These are phyloP conservation scores for Cerastoderma edule DNA, from an alignment of 2,888 invertebrate species.

Conservation along the genomic window DNA sequence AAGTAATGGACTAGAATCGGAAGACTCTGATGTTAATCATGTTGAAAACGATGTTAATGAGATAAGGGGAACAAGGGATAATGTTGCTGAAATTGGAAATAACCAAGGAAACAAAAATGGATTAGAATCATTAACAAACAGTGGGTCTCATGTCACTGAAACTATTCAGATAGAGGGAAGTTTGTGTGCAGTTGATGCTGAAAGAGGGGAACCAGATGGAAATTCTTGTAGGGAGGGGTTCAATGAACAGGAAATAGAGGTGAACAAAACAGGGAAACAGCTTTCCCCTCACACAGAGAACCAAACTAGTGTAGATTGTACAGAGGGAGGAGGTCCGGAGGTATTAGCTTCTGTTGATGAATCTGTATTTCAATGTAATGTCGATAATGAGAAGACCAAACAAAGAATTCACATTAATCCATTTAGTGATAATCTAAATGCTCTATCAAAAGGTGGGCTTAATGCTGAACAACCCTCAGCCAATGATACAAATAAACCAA, in stretches of 20 bases:
- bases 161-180: not conserved
- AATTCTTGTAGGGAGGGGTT: not conserved
- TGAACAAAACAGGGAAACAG: not conserved
- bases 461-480: no score
- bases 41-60: not conserved
- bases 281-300: not conserved
- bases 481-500: no score
- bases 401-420: no score
- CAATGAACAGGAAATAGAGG: not conserved
- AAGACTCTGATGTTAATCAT: not conserved
- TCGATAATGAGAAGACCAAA: no score
- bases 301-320: no score
- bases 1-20: no score
- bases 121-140: not conserved
- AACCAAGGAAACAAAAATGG: not conserved
- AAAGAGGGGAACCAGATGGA: conserved; percentile 21
- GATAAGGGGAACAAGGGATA: not conserved
- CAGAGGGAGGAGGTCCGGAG: no score
- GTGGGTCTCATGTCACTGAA: not conserved
- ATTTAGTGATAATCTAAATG: no score
- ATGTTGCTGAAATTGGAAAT: not conserved
- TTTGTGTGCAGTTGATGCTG: not conserved
- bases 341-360: no score
- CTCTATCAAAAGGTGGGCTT: no score
- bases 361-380: no score